phyloP scores from a whole-genome alignment of 2,888 invertebrate genomes.

The Sminthurinus aureus region DNA sequence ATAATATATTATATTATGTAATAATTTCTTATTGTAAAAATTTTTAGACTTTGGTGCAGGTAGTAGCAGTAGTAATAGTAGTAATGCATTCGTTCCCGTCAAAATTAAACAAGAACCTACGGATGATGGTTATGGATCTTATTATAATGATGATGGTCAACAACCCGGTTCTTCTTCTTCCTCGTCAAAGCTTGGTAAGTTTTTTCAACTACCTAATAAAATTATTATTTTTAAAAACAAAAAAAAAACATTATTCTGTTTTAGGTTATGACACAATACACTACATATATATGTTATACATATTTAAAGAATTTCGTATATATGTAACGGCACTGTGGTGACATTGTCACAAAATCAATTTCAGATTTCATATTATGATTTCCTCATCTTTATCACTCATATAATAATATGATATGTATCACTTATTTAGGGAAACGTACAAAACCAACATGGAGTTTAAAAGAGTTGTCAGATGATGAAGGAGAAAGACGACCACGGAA shows the following conservation, averaged over 20 bases:
- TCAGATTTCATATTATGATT: too few species aligned
- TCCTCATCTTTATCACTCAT: too few species aligned
- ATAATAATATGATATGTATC: background rate
- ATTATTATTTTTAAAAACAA: background rate
- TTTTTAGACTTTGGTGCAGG: background rate
- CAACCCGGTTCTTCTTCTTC: background rate
- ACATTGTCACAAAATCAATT: background rate
- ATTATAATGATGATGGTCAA: background rate
- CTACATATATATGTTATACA: too few species aligned
- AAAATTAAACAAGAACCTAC: conserved; percentile 14
- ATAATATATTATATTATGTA: too few species aligned
- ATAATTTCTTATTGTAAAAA: background rate
- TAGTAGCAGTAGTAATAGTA: background rate
- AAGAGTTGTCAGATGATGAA: conserved; percentile 34
- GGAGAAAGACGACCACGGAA: background rate
- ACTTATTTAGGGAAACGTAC: conserved; percentile 15
- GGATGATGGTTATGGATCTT: conserved; percentile 13
- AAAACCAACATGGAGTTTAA: conserved; percentile 36
- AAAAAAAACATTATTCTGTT: too few species aligned
- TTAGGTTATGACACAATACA: too few species aligned
- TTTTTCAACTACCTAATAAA: background rate
- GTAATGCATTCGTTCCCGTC: background rate
- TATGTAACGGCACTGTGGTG: background rate
- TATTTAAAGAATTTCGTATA: too few species aligned
- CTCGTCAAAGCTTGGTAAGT: background rate